A percentile compares a stretch with the other conserved stretches of the same genome.
Conservation (phyloP, 1,140 invertebrate genomes). For the Drosophila simulans region DNA sequence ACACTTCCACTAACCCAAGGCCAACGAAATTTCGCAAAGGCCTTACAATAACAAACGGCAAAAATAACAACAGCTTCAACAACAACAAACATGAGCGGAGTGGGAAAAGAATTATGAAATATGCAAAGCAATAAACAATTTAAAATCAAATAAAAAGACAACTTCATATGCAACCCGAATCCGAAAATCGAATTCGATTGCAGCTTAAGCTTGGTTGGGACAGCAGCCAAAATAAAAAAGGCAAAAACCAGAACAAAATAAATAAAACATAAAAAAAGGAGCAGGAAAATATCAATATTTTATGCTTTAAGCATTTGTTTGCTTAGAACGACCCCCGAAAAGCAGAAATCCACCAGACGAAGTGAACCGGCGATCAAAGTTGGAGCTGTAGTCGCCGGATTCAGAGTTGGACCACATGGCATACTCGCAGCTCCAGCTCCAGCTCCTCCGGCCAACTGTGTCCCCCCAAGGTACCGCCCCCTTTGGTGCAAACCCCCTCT, state of each 20-base stretch:
- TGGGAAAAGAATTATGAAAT: constrained; percentile 72
- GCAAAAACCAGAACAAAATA: constrained; percentile 20
- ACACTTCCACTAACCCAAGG: constrained; percentile 35
- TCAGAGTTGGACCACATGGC: constrained; percentile 30
- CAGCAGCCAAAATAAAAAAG: constrained; percentile 38
- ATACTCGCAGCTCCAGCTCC: constrained; percentile 26
- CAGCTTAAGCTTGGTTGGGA: constrained; percentile 47
- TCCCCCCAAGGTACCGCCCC: constrained; percentile 34
- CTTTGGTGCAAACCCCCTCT: background rate
- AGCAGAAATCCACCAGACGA: constrained; percentile 41
- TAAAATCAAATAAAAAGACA: constrained; percentile 81
- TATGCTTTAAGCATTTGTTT: constrained; percentile 80
- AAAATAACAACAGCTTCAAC: constrained; percentile 35
- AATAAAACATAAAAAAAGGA: constrained; percentile 35
- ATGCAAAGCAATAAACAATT: constrained; percentile 82
- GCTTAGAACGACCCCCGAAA: constrained; percentile 80
- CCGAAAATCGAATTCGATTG: constrained; percentile 58
- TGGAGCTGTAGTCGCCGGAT: constrained; percentile 24
- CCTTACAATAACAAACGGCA: constrained; percentile 40
- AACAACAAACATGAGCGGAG: constrained; percentile 18
- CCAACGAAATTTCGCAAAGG: constrained; percentile 13
- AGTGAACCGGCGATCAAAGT: constrained; percentile 30
- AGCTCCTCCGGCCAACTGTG: constrained; percentile 18
- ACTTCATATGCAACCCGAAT: constrained; percentile 70
- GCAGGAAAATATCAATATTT: constrained; percentile 73